A percentile compares a stretch with the other conserved stretches of the same genome.
These are phyloP conservation scores for Smittia sp. DNA, from an alignment of 2,888 invertebrate species.

Conservation along the genomic window DNA sequence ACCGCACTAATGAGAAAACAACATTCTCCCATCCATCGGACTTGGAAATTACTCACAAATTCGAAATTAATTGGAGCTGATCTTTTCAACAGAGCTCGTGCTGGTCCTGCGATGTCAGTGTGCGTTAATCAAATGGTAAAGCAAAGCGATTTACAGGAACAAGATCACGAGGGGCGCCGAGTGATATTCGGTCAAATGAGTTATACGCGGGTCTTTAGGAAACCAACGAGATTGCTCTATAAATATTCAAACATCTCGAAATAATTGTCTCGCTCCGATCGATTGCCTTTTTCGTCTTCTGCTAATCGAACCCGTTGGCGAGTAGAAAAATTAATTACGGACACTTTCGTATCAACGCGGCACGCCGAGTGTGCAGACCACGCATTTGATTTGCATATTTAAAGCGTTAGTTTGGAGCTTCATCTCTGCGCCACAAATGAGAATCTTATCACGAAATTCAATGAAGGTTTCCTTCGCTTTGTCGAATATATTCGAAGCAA, in stretches of 20 bases:
- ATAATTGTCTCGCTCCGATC: conserved; percentile 12
- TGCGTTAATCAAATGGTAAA: neutral
- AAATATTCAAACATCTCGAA: conserved; percentile 13
- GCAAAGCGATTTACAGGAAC: neutral
- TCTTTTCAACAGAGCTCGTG: conserved; percentile 26
- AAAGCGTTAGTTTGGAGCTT: neutral
- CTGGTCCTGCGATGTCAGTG: neutral
- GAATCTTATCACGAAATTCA: conserved; percentile 23
- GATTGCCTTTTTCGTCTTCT: neutral
- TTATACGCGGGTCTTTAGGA: neutral
- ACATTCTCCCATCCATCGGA: neutral
- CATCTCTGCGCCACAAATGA: neutral
- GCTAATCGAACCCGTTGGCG: neutral
- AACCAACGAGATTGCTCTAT: neutral
- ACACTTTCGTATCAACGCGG: conserved; percentile 36
- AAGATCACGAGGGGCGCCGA: neutral
- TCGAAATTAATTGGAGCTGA: conserved; percentile 41
- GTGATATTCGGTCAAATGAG: neutral
- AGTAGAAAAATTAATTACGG: conserved; percentile 33
- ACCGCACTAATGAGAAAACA: conserved; percentile 40
- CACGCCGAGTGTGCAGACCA: conserved; percentile 10
- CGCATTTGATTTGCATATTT: conserved; percentile 33
- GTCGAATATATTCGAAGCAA: neutral
- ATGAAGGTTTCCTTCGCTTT: conserved; percentile 12
- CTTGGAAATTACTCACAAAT: conserved; percentile 27